A percentile compares a stretch with the other conserved stretches of the same genome.
Evolutionary conservation across 2,113 vertebrate species (phyloP).

Genomic region (Indicator maculatus): DNA sequence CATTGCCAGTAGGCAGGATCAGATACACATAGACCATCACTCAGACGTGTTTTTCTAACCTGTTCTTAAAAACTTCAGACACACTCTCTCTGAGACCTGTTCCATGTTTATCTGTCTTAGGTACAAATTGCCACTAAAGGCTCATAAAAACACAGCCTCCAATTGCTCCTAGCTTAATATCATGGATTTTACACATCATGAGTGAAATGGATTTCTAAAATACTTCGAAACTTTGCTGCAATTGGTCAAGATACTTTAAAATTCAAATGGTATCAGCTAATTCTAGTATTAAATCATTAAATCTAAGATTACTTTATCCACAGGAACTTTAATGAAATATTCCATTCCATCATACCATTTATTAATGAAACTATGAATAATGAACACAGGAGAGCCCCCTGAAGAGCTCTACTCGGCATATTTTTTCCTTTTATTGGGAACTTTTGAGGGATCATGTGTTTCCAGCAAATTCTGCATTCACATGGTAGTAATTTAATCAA

Average conservation of each 20-base stretch:
- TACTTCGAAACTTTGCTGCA: background rate
- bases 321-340: background rate
- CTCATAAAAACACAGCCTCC: background rate
- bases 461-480: background rate
- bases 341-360: background rate
- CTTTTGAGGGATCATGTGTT: background rate
- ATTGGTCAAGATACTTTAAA: background rate
- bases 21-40: background rate
- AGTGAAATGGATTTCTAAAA: background rate
- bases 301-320: background rate
- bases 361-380: background rate
- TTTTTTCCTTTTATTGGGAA: background rate
- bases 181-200: rapidly evolving
- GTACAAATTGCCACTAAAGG: background rate
- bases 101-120: background rate
- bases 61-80: background rate
- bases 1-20: background rate
- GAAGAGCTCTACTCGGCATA: background rate
- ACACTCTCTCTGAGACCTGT: background rate
- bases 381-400: background rate
- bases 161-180: background rate
- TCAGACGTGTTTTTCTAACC: background rate
- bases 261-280: background rate
- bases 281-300: background rate
- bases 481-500: background rate